phyloP scores from a whole-genome alignment of 2,113 vertebrate genomes.

The Megaleporinus macrocephalus region DNA sequence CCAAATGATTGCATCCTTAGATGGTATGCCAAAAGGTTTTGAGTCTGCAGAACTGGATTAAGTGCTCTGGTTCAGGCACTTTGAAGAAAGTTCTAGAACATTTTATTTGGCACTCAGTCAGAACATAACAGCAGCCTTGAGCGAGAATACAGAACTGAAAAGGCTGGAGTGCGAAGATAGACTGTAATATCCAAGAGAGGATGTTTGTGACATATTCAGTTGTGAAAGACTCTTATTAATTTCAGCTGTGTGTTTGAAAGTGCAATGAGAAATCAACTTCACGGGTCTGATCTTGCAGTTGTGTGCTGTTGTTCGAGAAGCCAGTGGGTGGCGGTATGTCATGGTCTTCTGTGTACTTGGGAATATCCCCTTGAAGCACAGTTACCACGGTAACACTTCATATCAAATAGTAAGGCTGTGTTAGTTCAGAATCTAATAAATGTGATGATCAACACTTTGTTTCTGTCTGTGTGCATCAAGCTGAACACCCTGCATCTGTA shows the following conservation, averaged over 20 bases:
- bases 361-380: background rate
- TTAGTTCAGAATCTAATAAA: constrained; percentile 19
- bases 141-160: background rate
- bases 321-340: constrained; percentile 15
- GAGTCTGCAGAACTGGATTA: background rate
- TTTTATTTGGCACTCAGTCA: background rate
- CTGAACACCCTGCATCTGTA: background rate
- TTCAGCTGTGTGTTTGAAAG: background rate
- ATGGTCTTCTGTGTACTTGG: background rate
- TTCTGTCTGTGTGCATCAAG: constrained; percentile 20
- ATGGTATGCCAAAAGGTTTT: background rate
- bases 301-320: background rate
- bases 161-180: background rate
- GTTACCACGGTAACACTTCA: constrained; percentile 4
- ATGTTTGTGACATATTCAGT: background rate
- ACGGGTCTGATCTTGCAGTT: background rate
- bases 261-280: background rate
- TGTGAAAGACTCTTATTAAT: background rate
- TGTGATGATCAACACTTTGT: background rate
- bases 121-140: background rate
- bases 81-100: background rate
- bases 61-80: background rate
- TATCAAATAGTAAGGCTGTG: constrained; percentile 4
- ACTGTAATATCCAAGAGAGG: background rate
- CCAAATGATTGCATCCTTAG: background rate